Conservation (phyloP, 2,113 vertebrate species). For the Festucalex cinctus region DNA sequence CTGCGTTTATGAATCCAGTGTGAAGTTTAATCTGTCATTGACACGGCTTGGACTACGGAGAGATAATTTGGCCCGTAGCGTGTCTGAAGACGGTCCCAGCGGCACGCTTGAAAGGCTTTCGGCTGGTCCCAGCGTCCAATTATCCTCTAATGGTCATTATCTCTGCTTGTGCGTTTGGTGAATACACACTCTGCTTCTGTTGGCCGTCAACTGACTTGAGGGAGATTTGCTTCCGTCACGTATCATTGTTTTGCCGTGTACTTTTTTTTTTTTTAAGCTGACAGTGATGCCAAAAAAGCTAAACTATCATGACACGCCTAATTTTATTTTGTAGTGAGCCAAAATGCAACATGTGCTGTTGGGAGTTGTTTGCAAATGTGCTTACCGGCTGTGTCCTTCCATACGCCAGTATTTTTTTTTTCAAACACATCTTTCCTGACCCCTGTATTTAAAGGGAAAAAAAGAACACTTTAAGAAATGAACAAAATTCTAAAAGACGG, state of each 20-base stretch:
- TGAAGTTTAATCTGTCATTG: slow-evolving; percentile 30
- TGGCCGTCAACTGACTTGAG: slow-evolving; percentile 11
- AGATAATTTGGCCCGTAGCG: slow-evolving; percentile 33
- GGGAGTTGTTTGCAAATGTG: slow-evolving; percentile 4
- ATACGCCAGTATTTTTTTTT: not conserved
- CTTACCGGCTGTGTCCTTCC: not conserved
- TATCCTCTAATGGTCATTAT: slow-evolving; percentile 42
- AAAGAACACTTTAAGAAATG: not conserved
- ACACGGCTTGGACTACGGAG: slow-evolving; percentile 26
- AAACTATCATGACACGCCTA: not conserved
- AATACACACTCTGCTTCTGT: slow-evolving; percentile 10
- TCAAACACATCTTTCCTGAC: not conserved
- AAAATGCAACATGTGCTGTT: not conserved
- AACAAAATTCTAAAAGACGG: no score
- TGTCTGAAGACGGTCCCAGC: slow-evolving; percentile 27
- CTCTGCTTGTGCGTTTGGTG: slow-evolving; percentile 15
- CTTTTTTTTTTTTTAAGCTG: not conserved
- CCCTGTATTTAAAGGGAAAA: not conserved
- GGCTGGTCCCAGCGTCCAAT: slow-evolving; percentile 34
- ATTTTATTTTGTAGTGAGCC: not conserved
- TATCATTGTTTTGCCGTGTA: slow-evolving; percentile 12
- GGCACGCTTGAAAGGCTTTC: slow-evolving; percentile 41
- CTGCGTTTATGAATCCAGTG: slow-evolving; percentile 12
- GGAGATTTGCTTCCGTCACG: slow-evolving; percentile 5
- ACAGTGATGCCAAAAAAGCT: slow-evolving; percentile 18